Evolutionary conservation across 2,888 invertebrate species (phyloP).

Genomic region (Ethmia dodecea): DNA sequence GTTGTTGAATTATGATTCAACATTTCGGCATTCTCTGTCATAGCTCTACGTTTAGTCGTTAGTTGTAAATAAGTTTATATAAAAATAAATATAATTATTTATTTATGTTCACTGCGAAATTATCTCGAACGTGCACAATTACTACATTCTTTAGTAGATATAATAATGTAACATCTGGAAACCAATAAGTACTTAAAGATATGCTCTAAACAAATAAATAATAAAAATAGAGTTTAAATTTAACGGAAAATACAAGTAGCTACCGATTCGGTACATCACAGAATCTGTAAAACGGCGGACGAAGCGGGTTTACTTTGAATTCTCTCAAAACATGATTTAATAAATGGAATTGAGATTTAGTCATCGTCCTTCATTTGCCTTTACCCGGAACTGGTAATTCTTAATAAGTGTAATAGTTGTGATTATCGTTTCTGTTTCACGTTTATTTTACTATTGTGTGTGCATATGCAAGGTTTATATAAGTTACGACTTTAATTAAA

Average conservation of each 20-base stretch:
- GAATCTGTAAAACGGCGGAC: too few species aligned
- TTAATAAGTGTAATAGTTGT: constrained; percentile 2
- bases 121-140: constrained; percentile 3
- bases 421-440: constrained; percentile 13
- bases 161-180: background rate
- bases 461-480: constrained; percentile 28
- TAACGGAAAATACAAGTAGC: too few species aligned
- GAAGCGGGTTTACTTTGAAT: too few species aligned
- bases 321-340: too few species aligned
- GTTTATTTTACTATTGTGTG: constrained; percentile 25
- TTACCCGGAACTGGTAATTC: too few species aligned
- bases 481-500: constrained; percentile 30
- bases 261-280: too few species aligned
- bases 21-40: too few species aligned
- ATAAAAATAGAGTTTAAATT: background rate
- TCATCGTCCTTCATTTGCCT: too few species aligned
- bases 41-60: constrained; percentile 21
- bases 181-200: constrained; percentile 7
- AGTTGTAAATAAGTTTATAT: constrained; percentile 35
- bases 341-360: too few species aligned
- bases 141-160: background rate
- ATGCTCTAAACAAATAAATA: background rate
- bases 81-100: constrained; percentile 14
- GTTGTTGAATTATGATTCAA: too few species aligned
- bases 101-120: constrained; percentile 10